Evolutionary conservation across 1,140 invertebrate genomes (phyloP).

Genomic region (Mycetomoellerius zeteki): DNA sequence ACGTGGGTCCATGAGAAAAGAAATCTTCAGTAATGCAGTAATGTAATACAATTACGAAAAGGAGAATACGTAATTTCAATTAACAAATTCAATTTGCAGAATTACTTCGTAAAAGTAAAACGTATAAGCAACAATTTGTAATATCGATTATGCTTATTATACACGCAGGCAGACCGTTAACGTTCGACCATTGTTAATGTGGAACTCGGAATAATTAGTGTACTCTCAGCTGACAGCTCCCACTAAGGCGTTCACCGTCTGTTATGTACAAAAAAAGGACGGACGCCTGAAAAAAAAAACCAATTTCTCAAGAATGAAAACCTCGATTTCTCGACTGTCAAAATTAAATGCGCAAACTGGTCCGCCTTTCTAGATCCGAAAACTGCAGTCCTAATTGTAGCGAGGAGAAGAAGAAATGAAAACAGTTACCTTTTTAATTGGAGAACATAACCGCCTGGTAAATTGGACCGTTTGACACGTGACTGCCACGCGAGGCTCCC

Average conservation of each 20-base stretch:
- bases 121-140: background rate
- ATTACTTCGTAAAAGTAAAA: background rate
- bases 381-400: slow-evolving; percentile 68
- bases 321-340: slow-evolving; percentile 59
- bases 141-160: background rate
- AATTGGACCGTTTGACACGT: slow-evolving; percentile 78
- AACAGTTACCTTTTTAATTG: slow-evolving; percentile 78
- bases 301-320: slow-evolving; percentile 58
- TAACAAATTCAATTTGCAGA: slow-evolving; percentile 21
- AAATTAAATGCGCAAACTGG: slow-evolving; percentile 61
- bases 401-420: slow-evolving; percentile 58
- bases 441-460: slow-evolving; percentile 71
- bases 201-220: slow-evolving; percentile 28
- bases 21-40: slow-evolving; percentile 7
- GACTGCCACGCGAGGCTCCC: slow-evolving; percentile 69
- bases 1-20: slow-evolving; percentile 28
- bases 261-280: slow-evolving; percentile 43
- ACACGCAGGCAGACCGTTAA: slow-evolving; percentile 40
- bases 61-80: background rate
- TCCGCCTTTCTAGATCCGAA: slow-evolving; percentile 42
- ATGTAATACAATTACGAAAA: background rate
- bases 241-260: slow-evolving; percentile 60
- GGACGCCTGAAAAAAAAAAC: background rate
- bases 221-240: slow-evolving; percentile 62
- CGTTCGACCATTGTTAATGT: slow-evolving; percentile 53